Evolutionary conservation across 2,888 invertebrate genomes (phyloP).

Genomic region (Caenorhabditis macrosperma): DNA sequence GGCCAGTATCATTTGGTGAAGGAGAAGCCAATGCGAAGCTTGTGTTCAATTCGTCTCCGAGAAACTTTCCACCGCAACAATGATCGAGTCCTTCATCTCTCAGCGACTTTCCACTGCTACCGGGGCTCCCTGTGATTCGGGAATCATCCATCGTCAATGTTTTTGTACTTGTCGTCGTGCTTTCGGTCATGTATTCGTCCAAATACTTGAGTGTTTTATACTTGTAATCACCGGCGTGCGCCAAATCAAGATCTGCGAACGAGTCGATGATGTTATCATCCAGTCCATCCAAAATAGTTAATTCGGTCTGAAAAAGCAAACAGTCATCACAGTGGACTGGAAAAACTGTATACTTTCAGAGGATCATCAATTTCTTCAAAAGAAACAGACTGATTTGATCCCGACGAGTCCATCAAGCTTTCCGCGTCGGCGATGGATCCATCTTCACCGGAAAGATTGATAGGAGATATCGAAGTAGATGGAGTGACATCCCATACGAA

Average conservation of each 20-base stretch:
- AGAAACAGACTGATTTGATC: conserved; percentile 68
- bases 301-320: conserved; percentile 62
- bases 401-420: conserved; percentile 65
- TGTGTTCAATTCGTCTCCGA: conserved; percentile 16
- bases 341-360: conserved; percentile 56
- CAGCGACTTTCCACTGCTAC: conserved; percentile 46
- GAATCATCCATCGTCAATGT: conserved; percentile 65
- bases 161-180: conserved; percentile 61
- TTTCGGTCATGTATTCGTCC: conserved; percentile 72
- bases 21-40: conserved; percentile 38
- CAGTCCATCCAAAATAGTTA: conserved; percentile 61
- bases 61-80: conserved; percentile 26
- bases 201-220: conserved; percentile 59
- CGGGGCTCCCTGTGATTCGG: conserved; percentile 50
- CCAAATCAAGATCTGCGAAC: conserved; percentile 28
- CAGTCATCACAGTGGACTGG: background rate
- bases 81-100: conserved; percentile 51
- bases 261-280: conserved; percentile 45
- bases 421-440: conserved; percentile 67
- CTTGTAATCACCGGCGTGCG: conserved; percentile 46
- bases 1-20: conserved; percentile 55
- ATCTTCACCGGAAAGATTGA: conserved; percentile 64
- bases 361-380: conserved; percentile 77
- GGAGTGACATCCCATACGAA: conserved; percentile 76
- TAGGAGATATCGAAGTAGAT: conserved; percentile 57